Evolutionary conservation across 2,113 vertebrate species (phyloP), one percentile per base, ranked within the genome.

Genomic region (Oncorhynchus keta): DNA sequence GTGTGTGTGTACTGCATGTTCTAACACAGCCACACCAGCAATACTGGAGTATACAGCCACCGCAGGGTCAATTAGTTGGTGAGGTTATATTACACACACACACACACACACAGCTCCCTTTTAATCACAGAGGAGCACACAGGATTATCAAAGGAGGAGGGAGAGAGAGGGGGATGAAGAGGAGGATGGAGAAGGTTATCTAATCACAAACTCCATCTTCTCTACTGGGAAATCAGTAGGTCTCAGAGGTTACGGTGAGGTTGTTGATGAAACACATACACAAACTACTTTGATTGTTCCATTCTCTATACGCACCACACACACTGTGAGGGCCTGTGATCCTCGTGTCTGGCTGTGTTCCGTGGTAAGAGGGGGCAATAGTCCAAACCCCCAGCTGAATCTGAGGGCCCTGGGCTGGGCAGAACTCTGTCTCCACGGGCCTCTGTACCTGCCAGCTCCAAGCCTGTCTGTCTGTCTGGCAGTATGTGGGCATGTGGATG

Each of bases 371-470:
- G 70, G 49, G 68, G 89, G 76, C 75, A 74, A 62, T 55, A 24
- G 73, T 91, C 80, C 85, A 90, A 81, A 87, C 75, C 83, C 59
- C 59, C 76, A 84, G 74, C 76, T 81, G 79, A 85, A 84, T 74
- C 68, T 7, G 70, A 83, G 77, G 69, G 70, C 74, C 75, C 74
- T 78, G 73, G 74, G 81, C 85, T 81, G 82, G 84, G 81, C 85
- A 90, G 85, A 85, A 81, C 76, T 79, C 74, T 79, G 86, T 86
- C 86, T 87, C 79, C 76, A 83, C 9, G n/a, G 79, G 78, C 79
- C 72, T 83, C 62, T 22, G n/a, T 1, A 30, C 64, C 77, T 90
- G 85, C 82, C 85, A 89, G 82, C 70, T 77, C 79, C 76, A 79
- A 78, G 26, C 73, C 84, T 55, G 51, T 3, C 16, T 55, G 51